These are phyloP conservation scores for Protaetia brevitarsis DNA, from an alignment of 1,140 invertebrate genomes.

Conservation along the genomic window DNA sequence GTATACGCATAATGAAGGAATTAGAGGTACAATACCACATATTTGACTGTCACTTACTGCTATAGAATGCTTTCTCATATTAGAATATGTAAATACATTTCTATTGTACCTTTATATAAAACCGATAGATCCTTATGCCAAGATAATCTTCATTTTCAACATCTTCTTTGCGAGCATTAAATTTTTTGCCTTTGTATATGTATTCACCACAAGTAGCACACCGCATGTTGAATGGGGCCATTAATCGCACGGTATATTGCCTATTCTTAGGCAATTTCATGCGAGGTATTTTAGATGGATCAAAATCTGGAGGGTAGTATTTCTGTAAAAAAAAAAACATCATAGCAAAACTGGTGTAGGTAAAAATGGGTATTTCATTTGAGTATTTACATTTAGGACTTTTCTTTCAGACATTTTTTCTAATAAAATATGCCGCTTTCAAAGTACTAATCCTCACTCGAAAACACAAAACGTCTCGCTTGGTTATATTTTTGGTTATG, in stretches of 20 bases:
- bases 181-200: conserved; percentile 99
- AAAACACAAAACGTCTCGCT: no score
- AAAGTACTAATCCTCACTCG: no score
- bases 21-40: no score
- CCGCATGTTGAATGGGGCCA: conserved; percentile 99
- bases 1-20: no score
- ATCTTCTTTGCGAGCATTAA: conserved; percentile 98
- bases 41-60: no score
- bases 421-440: no score
- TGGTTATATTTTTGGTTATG: no score
- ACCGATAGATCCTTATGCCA: conserved; percentile 96
- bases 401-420: conserved; percentile 86
- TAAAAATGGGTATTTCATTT: conserved; percentile 23
- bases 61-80: no score
- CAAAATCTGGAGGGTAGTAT: conserved; percentile 99
- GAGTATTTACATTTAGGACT: conserved; percentile 82
- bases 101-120: conserved; percentile 73
- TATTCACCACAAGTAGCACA: conserved; percentile 99
- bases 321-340: conserved; percentile 65
- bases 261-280: conserved; percentile 92
- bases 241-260: conserved; percentile 96
- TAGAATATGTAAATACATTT: background rate
- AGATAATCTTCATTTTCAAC: conserved; percentile 97
- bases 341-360: conserved; percentile 24
- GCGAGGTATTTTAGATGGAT: conserved; percentile 98